Conservation (phyloP, 2,113 vertebrate genomes). For the Chrysemys picta region DNA sequence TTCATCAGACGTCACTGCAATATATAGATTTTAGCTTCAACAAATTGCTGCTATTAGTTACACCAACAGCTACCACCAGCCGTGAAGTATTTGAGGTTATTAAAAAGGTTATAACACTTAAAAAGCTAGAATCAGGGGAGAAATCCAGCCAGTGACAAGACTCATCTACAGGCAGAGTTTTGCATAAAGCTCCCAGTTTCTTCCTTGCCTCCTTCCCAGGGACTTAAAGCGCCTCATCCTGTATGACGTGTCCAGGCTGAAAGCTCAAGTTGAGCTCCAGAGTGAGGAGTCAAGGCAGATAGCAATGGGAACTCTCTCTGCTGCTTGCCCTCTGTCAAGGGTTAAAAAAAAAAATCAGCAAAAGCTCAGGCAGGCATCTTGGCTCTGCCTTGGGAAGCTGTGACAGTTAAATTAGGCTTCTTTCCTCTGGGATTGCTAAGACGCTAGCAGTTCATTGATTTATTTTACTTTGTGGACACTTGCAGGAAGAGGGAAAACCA, state of each 20-base stretch:
- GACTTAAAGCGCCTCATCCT: conserved; percentile 25
- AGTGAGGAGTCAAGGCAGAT: neutral
- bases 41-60: conserved; percentile 19
- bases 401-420: conserved; percentile 44
- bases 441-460: conserved; percentile 24
- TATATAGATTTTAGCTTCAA: neutral
- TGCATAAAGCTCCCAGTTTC: conserved; percentile 29
- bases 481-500: neutral
- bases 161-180: conserved; percentile 18
- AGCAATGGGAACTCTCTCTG: conserved; percentile 64
- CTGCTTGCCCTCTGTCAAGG: conserved; percentile 52
- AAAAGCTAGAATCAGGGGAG: neutral
- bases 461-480: conserved; percentile 21
- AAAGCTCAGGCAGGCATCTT: neutral
- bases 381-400: conserved; percentile 34
- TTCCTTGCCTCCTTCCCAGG: conserved; percentile 51
- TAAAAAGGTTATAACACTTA: conserved; percentile 6
- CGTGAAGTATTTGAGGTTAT: conserved; percentile 21
- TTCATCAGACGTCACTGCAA: conserved; percentile 35
- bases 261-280: neutral
- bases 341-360: conserved; percentile 53
- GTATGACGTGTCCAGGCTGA: no score
- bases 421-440: neutral
- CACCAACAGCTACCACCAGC: neutral
- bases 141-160: neutral